Base-by-base conservation (phyloP, 2,888 invertebrate genomes). In the Hypolimnas misippus region DNA sequence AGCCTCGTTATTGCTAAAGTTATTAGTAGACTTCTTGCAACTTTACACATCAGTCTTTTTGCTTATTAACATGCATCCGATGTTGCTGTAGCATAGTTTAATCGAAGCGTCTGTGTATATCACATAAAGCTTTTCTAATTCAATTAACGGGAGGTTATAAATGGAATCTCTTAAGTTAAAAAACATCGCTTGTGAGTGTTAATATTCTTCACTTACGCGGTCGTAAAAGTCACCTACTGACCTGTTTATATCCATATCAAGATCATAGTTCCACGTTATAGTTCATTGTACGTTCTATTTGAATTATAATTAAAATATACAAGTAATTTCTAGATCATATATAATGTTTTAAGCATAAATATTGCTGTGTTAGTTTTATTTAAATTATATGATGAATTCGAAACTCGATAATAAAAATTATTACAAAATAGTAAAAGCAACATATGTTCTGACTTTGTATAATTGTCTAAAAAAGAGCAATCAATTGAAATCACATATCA, bases 211-310 rank as follows among this genome's bases (percentile, higher is more conserved):
- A 60, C 25, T 59, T 57, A 33, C 35, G 35, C 53, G 57, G 50
- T 65, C 42, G 57, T 65, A 65, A 65, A 61, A 49, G 49, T 62
- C 42, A 62, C 65, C 65, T 25, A 62, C 55, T 62, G 55, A 65
- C 65, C 65, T 55, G 38, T 44, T 16, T 49, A 49, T 53, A 46
- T 44, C 52, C 54, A n/a, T 62, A 62, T 65, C 65, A 62, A 62
- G 62, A 65, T 62, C 55, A 52, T 56, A 46, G 54, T 58, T 52
- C 51, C 65, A 51, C 58, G 62, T 51, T 58, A 38, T 17, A 58
- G 62, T 58, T 55, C 62, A 52, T 52, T 62, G 58, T 25, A 62
- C 65, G 38, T 60, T 55, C 10, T 44, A 17, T 58, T 19, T 55
- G 50, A 63, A 58, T 59, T 58, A 55, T 59, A 59, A 59, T 52